These are phyloP conservation scores for Sarcophaga bullata DNA, from an alignment of 1,140 invertebrate species.

Conservation along the genomic window DNA sequence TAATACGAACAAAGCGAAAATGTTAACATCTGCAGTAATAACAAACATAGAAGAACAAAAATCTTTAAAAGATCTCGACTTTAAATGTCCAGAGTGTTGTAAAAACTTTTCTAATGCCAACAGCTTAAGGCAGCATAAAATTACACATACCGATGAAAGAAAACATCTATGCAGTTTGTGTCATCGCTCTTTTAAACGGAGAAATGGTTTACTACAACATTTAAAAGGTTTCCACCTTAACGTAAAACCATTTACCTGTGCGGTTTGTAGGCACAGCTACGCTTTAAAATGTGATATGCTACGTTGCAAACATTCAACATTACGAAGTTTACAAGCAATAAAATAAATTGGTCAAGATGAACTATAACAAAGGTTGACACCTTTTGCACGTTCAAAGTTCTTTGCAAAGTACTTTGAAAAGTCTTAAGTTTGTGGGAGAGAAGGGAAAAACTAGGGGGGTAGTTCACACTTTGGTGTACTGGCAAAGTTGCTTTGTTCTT, in stretches of 20 bases:
- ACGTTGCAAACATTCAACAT: constrained; percentile 54
- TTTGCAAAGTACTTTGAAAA: too few relatives aligned
- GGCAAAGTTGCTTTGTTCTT: too few relatives aligned
- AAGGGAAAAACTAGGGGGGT: too few relatives aligned
- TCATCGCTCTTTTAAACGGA: constrained; percentile 57
- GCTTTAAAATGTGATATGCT: constrained; percentile 64
- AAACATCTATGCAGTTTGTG: constrained; percentile 59
- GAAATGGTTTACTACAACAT: constrained; percentile 60
- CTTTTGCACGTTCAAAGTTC: too few relatives aligned
- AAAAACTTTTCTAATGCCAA: constrained; percentile 56
- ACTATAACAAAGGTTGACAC: not conserved
- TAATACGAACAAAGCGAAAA: not conserved
- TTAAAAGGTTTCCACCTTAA: constrained; percentile 60
- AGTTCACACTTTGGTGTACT: too few relatives aligned
- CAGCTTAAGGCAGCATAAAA: constrained; percentile 57
- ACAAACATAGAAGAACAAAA: not conserved
- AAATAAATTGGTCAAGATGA: too few relatives aligned
- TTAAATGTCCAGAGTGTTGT: constrained; percentile 51
- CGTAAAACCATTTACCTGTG: constrained; percentile 59
- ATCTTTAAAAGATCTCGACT: not conserved
- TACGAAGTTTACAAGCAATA: not conserved
- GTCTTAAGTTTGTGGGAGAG: too few relatives aligned
- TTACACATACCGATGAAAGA: constrained; percentile 57
- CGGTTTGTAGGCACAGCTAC: constrained; percentile 58
- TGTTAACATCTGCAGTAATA: not conserved